Evolutionary conservation across 2,888 invertebrate species (phyloP), one percentile per base, ranked within the genome.

Genomic region (Cheilosia pagana): DNA sequence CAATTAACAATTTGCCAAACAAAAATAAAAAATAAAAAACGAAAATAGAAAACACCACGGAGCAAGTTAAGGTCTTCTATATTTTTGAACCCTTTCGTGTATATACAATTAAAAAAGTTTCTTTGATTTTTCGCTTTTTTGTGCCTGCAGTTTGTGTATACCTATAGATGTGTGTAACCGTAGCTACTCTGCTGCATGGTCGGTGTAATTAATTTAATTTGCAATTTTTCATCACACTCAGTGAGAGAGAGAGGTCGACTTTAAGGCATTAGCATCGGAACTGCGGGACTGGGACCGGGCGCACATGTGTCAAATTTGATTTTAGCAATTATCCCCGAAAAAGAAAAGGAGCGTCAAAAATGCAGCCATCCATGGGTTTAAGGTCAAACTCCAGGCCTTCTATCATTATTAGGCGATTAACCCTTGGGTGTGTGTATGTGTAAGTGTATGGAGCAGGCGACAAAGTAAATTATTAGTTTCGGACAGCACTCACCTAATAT

Each of bases 261-360:
- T 83, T 76, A 76, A 75, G 81, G 76, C 85, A 81, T 85, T 85
- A 81, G 71, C 75, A 81, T 67, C 81, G 76, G 71, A 16, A 43
- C 35, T 12, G 5, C 5, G 35, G 59, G 21, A 50, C 50, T 23
- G 21, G 21, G 23, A 35, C 35, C 12, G 35, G 35, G 3, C 12
- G 50, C 85, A 85, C 85, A 85, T 85, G 85, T 85, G 85, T 85
- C 85, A 85, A 81, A 85, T 81, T 85, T 71, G 85, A 85, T 85
- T 85, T 85, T 71, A 81, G 85, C 50, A 82, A 82, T 82, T 82
- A 82, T 72, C 77, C 67, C 70, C 59, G 19, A 81, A 70, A 65
- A 75, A 81, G 19, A 74, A 68, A 75, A 70, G n/a, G 23, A 25
- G 35, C 7, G 63, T n/a, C 43, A 19, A 16, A 45, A 78, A 71